These are phyloP conservation scores for Macquaria australasica DNA, from an alignment of 2,113 vertebrate genomes.

Conservation along the genomic window DNA sequence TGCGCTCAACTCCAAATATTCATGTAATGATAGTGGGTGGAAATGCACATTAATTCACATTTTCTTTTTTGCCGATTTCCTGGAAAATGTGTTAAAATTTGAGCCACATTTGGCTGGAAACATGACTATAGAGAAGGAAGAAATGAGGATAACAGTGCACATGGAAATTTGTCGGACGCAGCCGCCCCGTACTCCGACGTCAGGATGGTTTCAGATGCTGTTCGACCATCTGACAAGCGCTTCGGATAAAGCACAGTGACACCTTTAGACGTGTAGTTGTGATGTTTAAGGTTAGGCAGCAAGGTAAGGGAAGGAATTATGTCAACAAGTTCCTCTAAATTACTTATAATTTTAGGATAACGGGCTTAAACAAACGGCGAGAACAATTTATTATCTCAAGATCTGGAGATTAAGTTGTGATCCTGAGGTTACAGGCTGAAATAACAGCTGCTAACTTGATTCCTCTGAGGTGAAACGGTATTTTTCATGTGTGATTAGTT, in stretches of 20 bases:
- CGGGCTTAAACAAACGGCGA: not conserved
- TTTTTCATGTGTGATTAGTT: conserved; percentile 23
- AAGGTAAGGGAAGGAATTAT: not conserved
- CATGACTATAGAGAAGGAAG: not conserved
- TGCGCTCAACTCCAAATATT: too few species aligned
- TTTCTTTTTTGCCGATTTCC: too few species aligned
- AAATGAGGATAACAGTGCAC: not conserved
- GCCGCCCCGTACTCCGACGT: too few species aligned
- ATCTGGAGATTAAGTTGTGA: not conserved
- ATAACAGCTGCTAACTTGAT: not conserved
- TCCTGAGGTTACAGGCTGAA: not conserved
- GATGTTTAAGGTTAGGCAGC: not conserved
- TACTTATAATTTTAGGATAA: too few species aligned
- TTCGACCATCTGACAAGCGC: not conserved
- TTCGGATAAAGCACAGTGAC: not conserved
- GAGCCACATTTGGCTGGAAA: too few species aligned
- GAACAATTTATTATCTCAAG: not conserved
- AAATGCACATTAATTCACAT: too few species aligned
- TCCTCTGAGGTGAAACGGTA: not conserved
- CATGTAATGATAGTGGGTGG: too few species aligned
- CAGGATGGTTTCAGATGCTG: not conserved
- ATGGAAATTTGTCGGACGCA: too few species aligned
- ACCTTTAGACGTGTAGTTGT: not conserved
- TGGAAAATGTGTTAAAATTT: too few species aligned
- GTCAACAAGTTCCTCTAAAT: not conserved